Base-by-base conservation (phyloP, 2,888 invertebrate species). In the Ichneumon xanthorius region DNA sequence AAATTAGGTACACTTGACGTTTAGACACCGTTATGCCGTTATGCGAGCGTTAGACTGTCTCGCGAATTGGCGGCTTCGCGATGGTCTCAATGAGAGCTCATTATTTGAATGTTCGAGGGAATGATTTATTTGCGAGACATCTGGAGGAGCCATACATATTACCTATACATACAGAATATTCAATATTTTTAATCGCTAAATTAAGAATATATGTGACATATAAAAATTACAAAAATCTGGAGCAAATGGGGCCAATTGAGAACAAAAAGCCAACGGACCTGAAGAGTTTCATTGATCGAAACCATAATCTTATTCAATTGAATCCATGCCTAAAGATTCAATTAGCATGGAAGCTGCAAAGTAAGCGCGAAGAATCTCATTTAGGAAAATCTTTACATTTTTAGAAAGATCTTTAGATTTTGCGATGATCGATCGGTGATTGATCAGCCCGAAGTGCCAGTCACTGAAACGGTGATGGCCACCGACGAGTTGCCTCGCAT, bases 1-100 rank as follows among this genome's bases (percentile, higher is more conserved):
- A 68, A 78, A 55, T 68, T 68, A 70, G 70, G 58, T 45, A 61
- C 48, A 70, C 61, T 61, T 71, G 61, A 63, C 61, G 61, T 61
- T 71, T 16, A 48, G 71, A 71, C 61, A 33, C 22, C 61, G 37
- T 22, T 50, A 65, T 50, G 50, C 22, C 40, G 67, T 55, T 14
- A 30, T 45, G 40, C 55, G 6, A 50, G 16, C 76, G 40, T 65
- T 7, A 65, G 61, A 65, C 9, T 22, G 37, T 26, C 48, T 6
- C 19, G 45, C 22, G 53, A 19, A 37, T 26, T 26, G 9, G 22
- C 26, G 58, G 26, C 26, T 58, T 3, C 11, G 58, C 11, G 58
- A 9, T 58, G 5, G 26, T 58, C 58, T 58, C 58, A 26, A 58
- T 58, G 22, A 22, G 26, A 58, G 11, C 26, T 22, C 11, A 58